A percentile compares a stretch with the other conserved stretches of the same genome.
phyloP scores from a whole-genome alignment of 2,797 vertebrate species.

The Erethizon dorsatum region DNA sequence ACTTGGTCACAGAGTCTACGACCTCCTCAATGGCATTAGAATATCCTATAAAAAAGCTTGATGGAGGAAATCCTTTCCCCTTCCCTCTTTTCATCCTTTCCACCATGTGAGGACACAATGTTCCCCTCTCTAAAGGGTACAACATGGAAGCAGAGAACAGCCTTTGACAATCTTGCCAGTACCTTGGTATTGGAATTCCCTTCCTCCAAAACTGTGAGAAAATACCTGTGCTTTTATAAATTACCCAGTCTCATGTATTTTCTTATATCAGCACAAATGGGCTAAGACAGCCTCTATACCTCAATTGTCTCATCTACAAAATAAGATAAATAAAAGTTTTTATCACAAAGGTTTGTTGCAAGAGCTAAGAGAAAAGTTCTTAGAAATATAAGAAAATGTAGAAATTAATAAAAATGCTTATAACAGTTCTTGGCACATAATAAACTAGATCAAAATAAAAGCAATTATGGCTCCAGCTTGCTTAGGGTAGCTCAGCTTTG shows the following conservation, averaged over 20 bases:
- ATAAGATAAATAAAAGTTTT: neutral
- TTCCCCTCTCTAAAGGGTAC: too few relatives aligned
- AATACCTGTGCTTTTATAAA: neutral
- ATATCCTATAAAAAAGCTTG: neutral
- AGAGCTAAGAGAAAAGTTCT: neutral
- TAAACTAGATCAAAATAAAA: neutral
- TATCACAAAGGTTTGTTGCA: neutral
- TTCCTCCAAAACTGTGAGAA: neutral
- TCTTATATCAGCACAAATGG: neutral
- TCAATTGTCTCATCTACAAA: neutral
- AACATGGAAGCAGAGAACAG: neutral
- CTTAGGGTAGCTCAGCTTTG: neutral
- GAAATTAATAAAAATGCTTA: conserved; percentile 13
- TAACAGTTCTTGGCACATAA: neutral
- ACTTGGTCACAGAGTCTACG: neutral
- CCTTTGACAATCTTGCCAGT: neutral
- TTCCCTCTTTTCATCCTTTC: too few relatives aligned
- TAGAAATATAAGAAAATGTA: neutral
- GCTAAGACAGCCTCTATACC: neutral
- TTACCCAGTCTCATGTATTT: neutral
- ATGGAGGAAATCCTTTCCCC: neutral
- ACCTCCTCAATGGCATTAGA: neutral
- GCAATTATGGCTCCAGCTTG: neutral
- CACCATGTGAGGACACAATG: neutral
- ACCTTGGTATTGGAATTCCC: neutral